Evolutionary conservation across 2,888 invertebrate genomes (phyloP).

Genomic region (Tinea trinotella): DNA sequence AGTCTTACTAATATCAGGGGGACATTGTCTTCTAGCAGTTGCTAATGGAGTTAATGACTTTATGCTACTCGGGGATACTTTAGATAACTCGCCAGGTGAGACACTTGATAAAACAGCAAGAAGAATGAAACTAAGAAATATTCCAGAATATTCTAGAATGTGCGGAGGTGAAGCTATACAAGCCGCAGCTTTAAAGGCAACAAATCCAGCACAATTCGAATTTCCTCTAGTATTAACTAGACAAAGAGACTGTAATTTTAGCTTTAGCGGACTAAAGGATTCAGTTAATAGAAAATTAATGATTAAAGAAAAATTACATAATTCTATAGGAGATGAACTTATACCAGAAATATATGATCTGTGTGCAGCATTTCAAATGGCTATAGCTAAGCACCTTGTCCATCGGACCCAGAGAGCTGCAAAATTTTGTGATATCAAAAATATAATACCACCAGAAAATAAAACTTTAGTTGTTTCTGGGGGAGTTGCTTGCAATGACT

Average conservation of each 20-base stretch:
- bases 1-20: conserved; percentile 92
- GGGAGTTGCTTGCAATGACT: conserved; percentile 95
- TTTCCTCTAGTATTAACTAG: conserved; percentile 77
- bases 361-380: conserved; percentile 88
- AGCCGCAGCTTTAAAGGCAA: conserved; percentile 78
- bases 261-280: conserved; percentile 87
- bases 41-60: conserved; percentile 83
- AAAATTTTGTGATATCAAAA: conserved; percentile 75
- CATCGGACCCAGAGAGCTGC: conserved; percentile 88
- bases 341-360: conserved; percentile 85
- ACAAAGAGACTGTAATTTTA: conserved; percentile 88
- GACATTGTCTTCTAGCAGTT: conserved; percentile 88
- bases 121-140: conserved; percentile 84
- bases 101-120: conserved; percentile 93
- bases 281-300: conserved; percentile 67
- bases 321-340: conserved; percentile 75
- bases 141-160: conserved; percentile 79
- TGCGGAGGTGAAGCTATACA: conserved; percentile 92
- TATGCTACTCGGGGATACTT: conserved; percentile 81
- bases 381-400: conserved; percentile 83
- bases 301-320: conserved; percentile 71
- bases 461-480: conserved; percentile 88
- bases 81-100: conserved; percentile 95
- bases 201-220: conserved; percentile 75
- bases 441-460: conserved; percentile 72